Evolutionary conservation across 2,797 vertebrate species (phyloP), one percentile per base, ranked within the genome.

Genomic region (Enteromius trimaculatus): DNA sequence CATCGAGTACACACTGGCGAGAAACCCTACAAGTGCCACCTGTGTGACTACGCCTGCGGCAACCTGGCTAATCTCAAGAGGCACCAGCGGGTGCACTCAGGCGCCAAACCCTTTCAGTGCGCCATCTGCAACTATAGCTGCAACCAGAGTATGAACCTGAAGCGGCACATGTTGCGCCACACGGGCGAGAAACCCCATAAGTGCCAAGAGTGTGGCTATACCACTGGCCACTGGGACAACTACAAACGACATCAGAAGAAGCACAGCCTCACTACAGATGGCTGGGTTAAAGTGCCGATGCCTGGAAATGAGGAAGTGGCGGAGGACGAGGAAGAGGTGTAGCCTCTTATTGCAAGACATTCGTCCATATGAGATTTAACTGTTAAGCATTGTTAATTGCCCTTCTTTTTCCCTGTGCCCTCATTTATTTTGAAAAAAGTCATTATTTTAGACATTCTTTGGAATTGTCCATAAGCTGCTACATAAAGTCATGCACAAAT

Each of bases 111-210:
- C 75, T 99, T 99, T 91, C 95, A 96, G 91, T 99, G 98, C 79
- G 94, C 95, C 75, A 93, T 98, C 84, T 99, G 98, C 93, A 96
- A 92, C 89, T 99, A 99, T 93, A 97, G 95, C 92, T 99, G 98
- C 93, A 99, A 99, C 93, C 98, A 99, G 96, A 99, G 98, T 92
- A 99, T 99, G 98, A 99, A 99, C 95, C 96, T 99, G 87, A 99
- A 99, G 93, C 94, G 97, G 10, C 98, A 99, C 91, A 99, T 99
- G 98, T 94, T 99, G 58, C 94, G 98, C 60, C 98, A 99, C 91
- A 98, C 97, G 0, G 97, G 97, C 0, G 97, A 98, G 91, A 99
- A 99, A 89, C 97, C 98, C 49, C 98, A 99, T 91, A 96, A 96
- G 65, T 99, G 98, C 85, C 94, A 94, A 86, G 92, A 96, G 91